A percentile compares a stretch with the other conserved stretches of the same genome.
phyloP scores from a whole-genome alignment of 2,888 invertebrate genomes.

The Aethes cnicana region DNA sequence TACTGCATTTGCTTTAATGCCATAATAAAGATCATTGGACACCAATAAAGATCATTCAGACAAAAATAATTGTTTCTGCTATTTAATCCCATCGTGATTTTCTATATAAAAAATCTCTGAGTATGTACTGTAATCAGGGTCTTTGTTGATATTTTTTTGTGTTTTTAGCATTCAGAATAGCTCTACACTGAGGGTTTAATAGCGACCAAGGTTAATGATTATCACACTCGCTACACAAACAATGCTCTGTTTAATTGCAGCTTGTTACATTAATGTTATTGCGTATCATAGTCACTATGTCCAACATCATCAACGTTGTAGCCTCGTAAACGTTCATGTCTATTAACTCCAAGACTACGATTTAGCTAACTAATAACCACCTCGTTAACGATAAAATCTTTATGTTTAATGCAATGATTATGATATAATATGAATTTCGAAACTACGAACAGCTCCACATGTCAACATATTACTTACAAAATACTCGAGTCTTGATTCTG shows the following conservation, averaged over 20 bases:
- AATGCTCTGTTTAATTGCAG: slow-evolving; percentile 26
- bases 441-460: slow-evolving; percentile 39
- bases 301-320: slow-evolving; percentile 8
- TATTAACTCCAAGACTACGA: background rate
- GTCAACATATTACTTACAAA: slow-evolving; percentile 46
- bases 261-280: slow-evolving; percentile 14
- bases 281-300: slow-evolving; percentile 12
- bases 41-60: too few species aligned
- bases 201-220: slow-evolving; percentile 23
- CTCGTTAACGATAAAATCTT: slow-evolving; percentile 26
- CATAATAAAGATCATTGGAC: too few species aligned
- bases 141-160: too few species aligned
- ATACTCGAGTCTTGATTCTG: slow-evolving; percentile 34
- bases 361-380: slow-evolving; percentile 19
- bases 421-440: slow-evolving; percentile 45
- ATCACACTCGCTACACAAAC: slow-evolving; percentile 15
- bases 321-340: slow-evolving; percentile 6
- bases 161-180: slow-evolving; percentile 21
- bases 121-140: too few species aligned
- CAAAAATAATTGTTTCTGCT: too few species aligned
- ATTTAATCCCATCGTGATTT: too few species aligned
- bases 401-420: slow-evolving; percentile 25
- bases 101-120: too few species aligned
- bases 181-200: background rate
- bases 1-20: too few species aligned